Evolutionary conservation across 2,888 invertebrate genomes (phyloP).

Genomic region (Dioctria rufipes): DNA sequence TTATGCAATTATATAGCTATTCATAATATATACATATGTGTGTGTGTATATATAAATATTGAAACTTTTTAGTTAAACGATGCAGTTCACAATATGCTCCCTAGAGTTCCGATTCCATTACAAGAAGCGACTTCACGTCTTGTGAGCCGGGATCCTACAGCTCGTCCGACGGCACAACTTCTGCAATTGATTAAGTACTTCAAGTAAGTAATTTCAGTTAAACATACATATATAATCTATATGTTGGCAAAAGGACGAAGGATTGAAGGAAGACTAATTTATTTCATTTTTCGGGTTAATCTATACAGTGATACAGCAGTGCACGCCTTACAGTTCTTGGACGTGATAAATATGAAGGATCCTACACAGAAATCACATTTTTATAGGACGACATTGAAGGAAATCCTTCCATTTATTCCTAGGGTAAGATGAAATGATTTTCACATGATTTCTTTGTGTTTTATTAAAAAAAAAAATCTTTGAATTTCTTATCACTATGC

Average conservation of each 20-base stretch:
- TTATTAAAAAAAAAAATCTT: background rate
- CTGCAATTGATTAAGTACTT: slow-evolving; percentile 92
- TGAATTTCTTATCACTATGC: slow-evolving; percentile 5
- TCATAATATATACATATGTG: background rate
- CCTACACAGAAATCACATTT: slow-evolving; percentile 90
- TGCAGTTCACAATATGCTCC: slow-evolving; percentile 83
- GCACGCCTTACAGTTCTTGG: slow-evolving; percentile 92
- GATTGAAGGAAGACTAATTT: slow-evolving; percentile 4
- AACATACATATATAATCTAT: too few species aligned
- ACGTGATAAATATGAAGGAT: slow-evolving; percentile 94
- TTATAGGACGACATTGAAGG: slow-evolving; percentile 88
- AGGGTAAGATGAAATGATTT: slow-evolving; percentile 76
- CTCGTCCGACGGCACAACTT: slow-evolving; percentile 92
- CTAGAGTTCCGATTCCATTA: slow-evolving; percentile 85
- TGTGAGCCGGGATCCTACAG: slow-evolving; percentile 85
- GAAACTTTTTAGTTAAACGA: slow-evolving; percentile 81
- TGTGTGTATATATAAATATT: slow-evolving; percentile 32
- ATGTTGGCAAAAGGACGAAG: background rate
- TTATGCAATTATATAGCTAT: background rate
- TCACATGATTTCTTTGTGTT: slow-evolving; percentile 10
- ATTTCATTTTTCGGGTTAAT: slow-evolving; percentile 51
- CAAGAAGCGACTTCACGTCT: slow-evolving; percentile 91
- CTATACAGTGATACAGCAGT: slow-evolving; percentile 86
- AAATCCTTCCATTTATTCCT: slow-evolving; percentile 89
- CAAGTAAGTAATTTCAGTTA: slow-evolving; percentile 76